Conservation (phyloP, 2,797 vertebrate species). For the Acridotheres tristis region DNA sequence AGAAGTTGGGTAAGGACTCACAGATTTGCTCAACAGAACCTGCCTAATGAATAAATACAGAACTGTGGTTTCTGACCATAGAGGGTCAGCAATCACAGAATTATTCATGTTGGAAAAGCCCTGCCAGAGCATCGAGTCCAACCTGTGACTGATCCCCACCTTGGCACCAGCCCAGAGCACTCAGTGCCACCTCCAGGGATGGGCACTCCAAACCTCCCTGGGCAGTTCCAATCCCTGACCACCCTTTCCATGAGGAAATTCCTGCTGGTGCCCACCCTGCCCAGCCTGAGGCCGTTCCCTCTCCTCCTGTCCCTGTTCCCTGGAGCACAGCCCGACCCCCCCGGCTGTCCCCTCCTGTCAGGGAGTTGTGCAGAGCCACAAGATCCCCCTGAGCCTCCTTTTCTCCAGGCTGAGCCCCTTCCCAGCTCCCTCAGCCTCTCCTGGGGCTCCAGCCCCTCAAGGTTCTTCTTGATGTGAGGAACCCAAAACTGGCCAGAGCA, state of each 20-base stretch:
- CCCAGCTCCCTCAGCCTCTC: background rate
- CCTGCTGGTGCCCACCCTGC: rapidly evolving
- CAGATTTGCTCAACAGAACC: background rate
- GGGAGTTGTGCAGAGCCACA: background rate
- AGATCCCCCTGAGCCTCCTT: background rate
- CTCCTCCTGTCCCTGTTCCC: background rate
- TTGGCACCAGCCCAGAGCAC: background rate
- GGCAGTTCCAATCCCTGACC: rapidly evolving
- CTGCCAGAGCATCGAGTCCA: rapidly evolving
- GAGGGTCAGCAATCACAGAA: background rate
- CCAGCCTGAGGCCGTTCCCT: background rate
- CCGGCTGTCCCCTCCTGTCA: background rate
- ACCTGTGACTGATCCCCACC: rapidly evolving
- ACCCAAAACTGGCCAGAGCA: background rate
- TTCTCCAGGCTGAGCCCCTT: background rate
- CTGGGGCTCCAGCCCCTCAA: background rate
- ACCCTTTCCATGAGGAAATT: rapidly evolving
- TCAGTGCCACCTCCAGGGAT: background rate
- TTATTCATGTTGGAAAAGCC: background rate
- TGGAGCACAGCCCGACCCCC: background rate
- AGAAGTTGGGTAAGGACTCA: background rate
- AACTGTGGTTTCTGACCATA: background rate
- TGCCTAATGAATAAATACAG: background rate
- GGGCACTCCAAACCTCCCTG: rapidly evolving
- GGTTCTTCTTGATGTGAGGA: background rate